phyloP scores from a whole-genome alignment of 1,140 invertebrate genomes.

The Globodera rostochiensis region DNA sequence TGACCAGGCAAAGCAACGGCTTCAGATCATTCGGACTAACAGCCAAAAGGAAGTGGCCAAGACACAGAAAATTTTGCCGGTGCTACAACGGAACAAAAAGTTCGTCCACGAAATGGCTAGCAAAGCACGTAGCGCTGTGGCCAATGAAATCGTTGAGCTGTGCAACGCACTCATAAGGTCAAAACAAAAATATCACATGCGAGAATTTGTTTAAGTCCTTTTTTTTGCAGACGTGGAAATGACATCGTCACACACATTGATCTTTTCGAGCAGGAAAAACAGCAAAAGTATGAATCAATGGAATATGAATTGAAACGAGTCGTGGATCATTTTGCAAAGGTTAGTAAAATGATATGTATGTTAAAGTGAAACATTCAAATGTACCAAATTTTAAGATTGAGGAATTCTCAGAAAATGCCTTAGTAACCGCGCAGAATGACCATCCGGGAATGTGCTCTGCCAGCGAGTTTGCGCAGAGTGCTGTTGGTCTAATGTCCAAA shows the following conservation, averaged over 20 bases:
- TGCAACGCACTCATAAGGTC: constrained; percentile 15
- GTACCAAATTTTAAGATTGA: constrained; percentile 24
- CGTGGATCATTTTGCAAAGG: constrained; percentile 12
- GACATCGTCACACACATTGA: constrained; percentile 21
- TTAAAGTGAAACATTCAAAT: background rate
- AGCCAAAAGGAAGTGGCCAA: constrained; percentile 8
- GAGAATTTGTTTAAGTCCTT: too few relatives aligned
- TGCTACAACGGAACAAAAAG: constrained; percentile 3
- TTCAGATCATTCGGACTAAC: constrained; percentile 9
- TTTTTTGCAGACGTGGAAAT: constrained; percentile 6
- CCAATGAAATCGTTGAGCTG: constrained; percentile 24
- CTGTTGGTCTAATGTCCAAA: constrained; percentile 6
- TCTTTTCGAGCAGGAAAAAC: constrained; percentile 5
- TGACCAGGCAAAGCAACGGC: background rate
- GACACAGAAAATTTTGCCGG: background rate
- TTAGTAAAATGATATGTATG: background rate
- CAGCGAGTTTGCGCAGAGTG: constrained; percentile 16
- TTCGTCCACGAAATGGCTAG: constrained; percentile 3
- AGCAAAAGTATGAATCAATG: constrained; percentile 11
- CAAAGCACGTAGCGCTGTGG: constrained; percentile 15
- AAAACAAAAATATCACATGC: background rate
- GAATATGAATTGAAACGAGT: constrained; percentile 10
- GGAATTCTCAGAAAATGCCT: constrained; percentile 12
- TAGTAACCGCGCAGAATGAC: constrained; percentile 16
- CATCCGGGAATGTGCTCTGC: constrained; percentile 29